These are phyloP conservation scores for Platanista minor DNA, from an alignment of 2,113 vertebrate species.

Conservation along the genomic window DNA sequence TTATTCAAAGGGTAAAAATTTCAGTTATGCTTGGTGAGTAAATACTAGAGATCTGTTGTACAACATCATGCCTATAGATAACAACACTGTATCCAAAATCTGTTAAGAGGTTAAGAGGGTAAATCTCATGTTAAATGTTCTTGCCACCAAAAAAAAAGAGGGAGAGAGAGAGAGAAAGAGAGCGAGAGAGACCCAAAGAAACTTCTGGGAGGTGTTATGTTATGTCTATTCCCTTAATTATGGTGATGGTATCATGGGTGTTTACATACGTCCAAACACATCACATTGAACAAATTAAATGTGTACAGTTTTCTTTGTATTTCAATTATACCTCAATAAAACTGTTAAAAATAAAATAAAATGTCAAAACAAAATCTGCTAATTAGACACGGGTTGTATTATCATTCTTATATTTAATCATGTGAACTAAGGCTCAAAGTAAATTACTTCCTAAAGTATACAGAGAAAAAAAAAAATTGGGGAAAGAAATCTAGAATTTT, in stretches of 20 bases:
- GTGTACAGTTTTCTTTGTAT: not conserved
- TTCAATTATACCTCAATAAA: not conserved
- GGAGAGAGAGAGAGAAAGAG: too few relatives aligned
- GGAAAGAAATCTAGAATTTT: not conserved
- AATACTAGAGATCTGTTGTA: not conserved
- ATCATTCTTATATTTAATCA: not conserved
- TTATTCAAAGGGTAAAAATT: not conserved
- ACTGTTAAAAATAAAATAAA: not conserved
- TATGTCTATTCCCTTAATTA: not conserved
- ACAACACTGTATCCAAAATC: not conserved
- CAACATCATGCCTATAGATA: fast-evolving
- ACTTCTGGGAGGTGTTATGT: not conserved
- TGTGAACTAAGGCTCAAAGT: not conserved
- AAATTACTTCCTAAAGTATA: not conserved
- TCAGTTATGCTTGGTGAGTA: not conserved
- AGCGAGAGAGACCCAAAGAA: not conserved
- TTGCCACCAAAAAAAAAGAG: not conserved
- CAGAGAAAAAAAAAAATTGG: not conserved
- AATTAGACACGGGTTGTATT: not conserved
- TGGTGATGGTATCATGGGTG: not conserved
- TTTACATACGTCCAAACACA: not conserved
- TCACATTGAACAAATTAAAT: not conserved
- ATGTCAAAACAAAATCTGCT: not conserved
- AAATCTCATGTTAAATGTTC: not conserved
- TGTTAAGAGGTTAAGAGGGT: not conserved